These are phyloP conservation scores for Sesamia nonagrioides DNA, from an alignment of 1,140 invertebrate genomes.

Conservation along the genomic window DNA sequence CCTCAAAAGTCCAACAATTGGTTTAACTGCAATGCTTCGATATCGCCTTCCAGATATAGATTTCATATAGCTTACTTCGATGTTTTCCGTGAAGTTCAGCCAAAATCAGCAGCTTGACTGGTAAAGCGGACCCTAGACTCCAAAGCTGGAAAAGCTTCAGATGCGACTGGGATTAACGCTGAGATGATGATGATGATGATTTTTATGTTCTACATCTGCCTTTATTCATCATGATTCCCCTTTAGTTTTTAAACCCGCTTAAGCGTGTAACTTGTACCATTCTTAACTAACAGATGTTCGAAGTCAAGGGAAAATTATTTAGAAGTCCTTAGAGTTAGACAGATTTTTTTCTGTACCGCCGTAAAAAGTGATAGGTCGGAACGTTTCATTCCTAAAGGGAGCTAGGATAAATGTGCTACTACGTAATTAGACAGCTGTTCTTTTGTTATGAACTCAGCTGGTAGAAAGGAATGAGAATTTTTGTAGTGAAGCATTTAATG, in stretches of 20 bases:
- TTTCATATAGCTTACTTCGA: too few species aligned
- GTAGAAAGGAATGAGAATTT: not conserved
- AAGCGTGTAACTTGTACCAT: constrained; percentile 27
- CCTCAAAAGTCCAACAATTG: too few species aligned
- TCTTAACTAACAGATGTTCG: constrained; percentile 53
- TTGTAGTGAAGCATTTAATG: too few species aligned
- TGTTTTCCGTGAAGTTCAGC: too few species aligned
- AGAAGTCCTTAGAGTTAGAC: constrained; percentile 60
- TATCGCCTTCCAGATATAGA: too few species aligned
- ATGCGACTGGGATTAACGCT: too few species aligned
- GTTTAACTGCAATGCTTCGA: too few species aligned
- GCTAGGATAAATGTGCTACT: not conserved
- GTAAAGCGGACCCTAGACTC: too few species aligned
- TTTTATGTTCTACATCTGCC: too few species aligned
- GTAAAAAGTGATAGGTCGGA: constrained; percentile 41
- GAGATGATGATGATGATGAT: too few species aligned
- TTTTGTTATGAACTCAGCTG: not conserved
- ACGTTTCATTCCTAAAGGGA: constrained; percentile 21
- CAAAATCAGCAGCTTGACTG: too few species aligned
- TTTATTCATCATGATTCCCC: not conserved
- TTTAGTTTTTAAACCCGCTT: not conserved
- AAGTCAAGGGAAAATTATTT: constrained; percentile 65
- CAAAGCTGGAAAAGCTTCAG: too few species aligned
- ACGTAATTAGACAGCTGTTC: constrained; percentile 3
- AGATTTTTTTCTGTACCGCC: constrained; percentile 58